A percentile compares a stretch with the other conserved stretches of the same genome.
These are phyloP conservation scores for Stichodactyla mertensii DNA, from an alignment of 64 coral and sea anemone genomes.

Conservation along the genomic window DNA sequence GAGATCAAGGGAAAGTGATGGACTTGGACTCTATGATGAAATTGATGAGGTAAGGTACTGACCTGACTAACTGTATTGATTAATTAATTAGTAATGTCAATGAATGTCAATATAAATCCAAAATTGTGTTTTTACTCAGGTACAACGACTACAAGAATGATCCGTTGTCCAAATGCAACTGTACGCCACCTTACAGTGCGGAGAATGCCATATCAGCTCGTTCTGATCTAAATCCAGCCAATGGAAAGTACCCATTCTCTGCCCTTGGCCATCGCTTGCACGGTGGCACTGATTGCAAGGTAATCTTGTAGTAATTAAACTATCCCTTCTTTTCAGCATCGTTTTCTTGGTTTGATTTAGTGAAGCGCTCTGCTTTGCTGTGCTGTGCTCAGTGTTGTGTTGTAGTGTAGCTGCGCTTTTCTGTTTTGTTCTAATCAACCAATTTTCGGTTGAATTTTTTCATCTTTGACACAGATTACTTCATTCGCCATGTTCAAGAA, in stretches of 20 bases:
- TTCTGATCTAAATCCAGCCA: slow-evolving; percentile 76
- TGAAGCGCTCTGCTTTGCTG: neutral
- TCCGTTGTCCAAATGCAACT: slow-evolving; percentile 76
- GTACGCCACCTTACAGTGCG: slow-evolving; percentile 93
- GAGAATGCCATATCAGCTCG: slow-evolving; percentile 91
- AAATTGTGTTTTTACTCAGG: slow-evolving; percentile 22
- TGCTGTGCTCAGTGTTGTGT: no score
- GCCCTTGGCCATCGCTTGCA: slow-evolving; percentile 75
- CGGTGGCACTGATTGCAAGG: slow-evolving; percentile 90
- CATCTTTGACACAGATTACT: slow-evolving; percentile 50
- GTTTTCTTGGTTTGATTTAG: no score
- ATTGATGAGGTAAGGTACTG: slow-evolving; percentile 70
- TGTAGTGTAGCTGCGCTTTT: neutral
- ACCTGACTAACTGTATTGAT: neutral
- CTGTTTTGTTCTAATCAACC: neutral
- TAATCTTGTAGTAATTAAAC: neutral
- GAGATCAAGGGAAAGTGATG: slow-evolving; percentile 77
- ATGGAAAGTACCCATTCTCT: slow-evolving; percentile 74
- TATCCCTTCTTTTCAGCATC: neutral
- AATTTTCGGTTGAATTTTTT: no score
- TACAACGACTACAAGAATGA: slow-evolving; percentile 94
- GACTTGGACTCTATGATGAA: slow-evolving; percentile 81
- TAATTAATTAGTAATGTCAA: neutral
- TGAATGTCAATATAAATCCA: neutral
- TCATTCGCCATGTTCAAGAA: slow-evolving; percentile 70